phyloP scores from a whole-genome alignment of 2,113 vertebrate species.

The Heptranchias perlo region DNA sequence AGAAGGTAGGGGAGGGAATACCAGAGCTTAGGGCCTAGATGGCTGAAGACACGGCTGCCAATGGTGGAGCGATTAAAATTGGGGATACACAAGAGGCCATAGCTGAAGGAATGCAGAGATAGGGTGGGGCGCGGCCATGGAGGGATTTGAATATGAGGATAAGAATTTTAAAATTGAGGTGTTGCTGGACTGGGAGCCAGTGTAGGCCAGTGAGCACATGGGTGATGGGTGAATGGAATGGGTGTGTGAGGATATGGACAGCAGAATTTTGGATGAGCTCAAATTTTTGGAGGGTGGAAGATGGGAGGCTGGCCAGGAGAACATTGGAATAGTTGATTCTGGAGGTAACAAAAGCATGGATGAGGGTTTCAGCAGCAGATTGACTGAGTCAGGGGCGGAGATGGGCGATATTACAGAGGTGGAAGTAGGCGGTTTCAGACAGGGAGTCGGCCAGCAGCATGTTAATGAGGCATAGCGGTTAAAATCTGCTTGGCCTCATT shows the following conservation, averaged over 20 bases:
- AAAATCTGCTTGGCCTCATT: neutral
- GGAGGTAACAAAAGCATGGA: neutral
- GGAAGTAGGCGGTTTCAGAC: neutral
- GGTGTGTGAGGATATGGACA: neutral
- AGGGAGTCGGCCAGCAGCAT: neutral
- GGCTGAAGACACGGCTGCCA: neutral
- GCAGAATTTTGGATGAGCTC: neutral
- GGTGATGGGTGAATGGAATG: neutral
- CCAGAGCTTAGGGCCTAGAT: too few relatives aligned
- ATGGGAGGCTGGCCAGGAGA: neutral
- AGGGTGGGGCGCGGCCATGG: neutral
- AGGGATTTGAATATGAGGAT: neutral
- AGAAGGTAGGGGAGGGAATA: too few relatives aligned
- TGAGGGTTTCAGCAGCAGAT: neutral
- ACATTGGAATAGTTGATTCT: neutral
- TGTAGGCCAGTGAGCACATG: neutral
- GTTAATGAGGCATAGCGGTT: neutral
- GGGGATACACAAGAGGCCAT: neutral
- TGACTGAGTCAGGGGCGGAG: neutral
- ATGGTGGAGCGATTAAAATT: neutral
- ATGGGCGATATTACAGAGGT: neutral
- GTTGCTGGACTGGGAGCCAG: neutral
- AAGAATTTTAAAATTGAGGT: neutral
- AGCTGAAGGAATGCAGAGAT: neutral
- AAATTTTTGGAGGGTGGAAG: neutral